Evolutionary conservation across 2,113 vertebrate genomes (phyloP).

Genomic region (Zingel zingel): DNA sequence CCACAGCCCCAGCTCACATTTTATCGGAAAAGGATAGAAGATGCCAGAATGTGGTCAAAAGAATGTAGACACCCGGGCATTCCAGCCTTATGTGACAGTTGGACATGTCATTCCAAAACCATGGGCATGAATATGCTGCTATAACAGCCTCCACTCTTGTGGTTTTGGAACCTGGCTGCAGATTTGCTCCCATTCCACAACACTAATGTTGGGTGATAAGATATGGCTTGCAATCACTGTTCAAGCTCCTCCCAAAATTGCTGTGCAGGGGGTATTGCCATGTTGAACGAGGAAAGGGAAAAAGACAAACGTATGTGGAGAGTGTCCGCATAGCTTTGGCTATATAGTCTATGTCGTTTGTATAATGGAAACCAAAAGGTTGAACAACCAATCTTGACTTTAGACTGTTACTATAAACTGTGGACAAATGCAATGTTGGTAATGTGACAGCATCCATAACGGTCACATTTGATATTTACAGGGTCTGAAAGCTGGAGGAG

Average conservation of each 20-base stretch:
- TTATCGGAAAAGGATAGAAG: not conserved
- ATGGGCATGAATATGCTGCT: not conserved
- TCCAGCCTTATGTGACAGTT: not conserved
- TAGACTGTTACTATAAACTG: not conserved
- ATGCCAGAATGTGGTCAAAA: not conserved
- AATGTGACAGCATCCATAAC: not conserved
- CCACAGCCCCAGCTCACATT: too few relatives aligned
- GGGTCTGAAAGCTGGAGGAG: not conserved
- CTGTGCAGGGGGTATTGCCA: not conserved
- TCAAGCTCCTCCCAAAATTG: not conserved
- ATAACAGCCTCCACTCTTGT: not conserved
- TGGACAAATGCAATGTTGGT: not conserved
- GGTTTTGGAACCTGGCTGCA: not conserved
- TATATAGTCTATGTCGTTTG: not conserved
- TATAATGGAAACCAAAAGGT: not conserved
- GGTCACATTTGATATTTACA: not conserved
- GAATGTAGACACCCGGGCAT: too few relatives aligned
- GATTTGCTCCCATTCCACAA: not conserved
- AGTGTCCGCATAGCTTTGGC: not conserved
- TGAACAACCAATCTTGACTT: not conserved
- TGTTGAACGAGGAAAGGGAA: not conserved
- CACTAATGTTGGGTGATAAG: not conserved
- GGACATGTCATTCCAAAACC: not conserved
- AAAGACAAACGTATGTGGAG: too few relatives aligned
- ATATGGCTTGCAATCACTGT: not conserved